A percentile compares a stretch with the other conserved stretches of the same genome.
phyloP scores from a whole-genome alignment of 2,888 invertebrate genomes.

The Sclerodermus sp. region DNA sequence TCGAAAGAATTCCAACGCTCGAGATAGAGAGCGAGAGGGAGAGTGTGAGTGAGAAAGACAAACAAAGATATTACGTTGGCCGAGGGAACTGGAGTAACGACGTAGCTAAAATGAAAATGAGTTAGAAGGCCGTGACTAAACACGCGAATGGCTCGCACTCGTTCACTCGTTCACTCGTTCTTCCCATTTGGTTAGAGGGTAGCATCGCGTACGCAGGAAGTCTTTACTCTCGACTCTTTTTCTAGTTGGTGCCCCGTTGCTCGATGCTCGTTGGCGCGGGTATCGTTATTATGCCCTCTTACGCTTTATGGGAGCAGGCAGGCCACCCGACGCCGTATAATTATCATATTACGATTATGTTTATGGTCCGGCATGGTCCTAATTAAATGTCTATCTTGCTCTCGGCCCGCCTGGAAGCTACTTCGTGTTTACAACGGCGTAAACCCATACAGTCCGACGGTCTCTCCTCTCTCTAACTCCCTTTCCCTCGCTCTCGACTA shows the following conservation, averaged over 20 bases:
- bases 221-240: constrained; percentile 7
- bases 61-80: too few species aligned
- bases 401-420: constrained; percentile 14
- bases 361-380: constrained; percentile 35
- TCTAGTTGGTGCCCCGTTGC: not conserved
- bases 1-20: too few species aligned
- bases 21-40: too few species aligned
- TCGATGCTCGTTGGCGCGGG: constrained; percentile 4
- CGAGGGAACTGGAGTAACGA: too few species aligned
- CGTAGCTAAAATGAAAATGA: too few species aligned
- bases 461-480: too few species aligned
- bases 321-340: constrained; percentile 28
- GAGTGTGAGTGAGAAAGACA: too few species aligned
- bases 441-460: constrained; percentile 1
- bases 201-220: constrained; percentile 2
- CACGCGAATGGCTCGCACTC: too few species aligned
- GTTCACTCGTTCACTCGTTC: too few species aligned
- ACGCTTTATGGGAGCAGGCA: constrained; percentile 17
- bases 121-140: too few species aligned
- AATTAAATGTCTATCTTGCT: constrained; percentile 38
- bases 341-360: constrained; percentile 48
- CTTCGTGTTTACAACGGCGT: constrained; percentile 27
- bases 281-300: constrained; percentile 17
- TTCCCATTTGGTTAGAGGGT: too few species aligned
- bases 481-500: too few species aligned